A percentile compares a stretch with the other conserved stretches of the same genome.
phyloP scores from a whole-genome alignment of 2,113 vertebrate genomes.

The Shinisaurus crocodilurus region DNA sequence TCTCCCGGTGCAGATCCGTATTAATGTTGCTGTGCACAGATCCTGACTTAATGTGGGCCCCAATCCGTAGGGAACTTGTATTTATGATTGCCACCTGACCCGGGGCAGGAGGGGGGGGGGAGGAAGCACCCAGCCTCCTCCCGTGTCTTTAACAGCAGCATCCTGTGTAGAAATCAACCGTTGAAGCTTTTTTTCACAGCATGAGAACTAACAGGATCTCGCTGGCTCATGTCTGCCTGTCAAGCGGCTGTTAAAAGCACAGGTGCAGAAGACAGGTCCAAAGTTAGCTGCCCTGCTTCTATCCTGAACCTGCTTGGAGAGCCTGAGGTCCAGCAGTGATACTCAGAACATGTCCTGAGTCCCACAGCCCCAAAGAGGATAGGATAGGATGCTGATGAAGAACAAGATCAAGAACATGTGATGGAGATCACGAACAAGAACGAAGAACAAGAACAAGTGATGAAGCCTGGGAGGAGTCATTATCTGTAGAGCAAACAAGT shows the following conservation, averaged over 20 bases:
- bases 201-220: not conserved
- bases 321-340: not conserved
- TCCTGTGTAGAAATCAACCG: not conserved
- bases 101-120: not conserved
- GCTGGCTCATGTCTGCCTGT: not conserved
- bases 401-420: not conserved
- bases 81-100: not conserved
- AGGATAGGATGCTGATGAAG: not conserved
- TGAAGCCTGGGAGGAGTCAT: not conserved
- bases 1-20: no score
- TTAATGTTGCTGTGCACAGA: no score
- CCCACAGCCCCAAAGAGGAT: not conserved
- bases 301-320: not conserved
- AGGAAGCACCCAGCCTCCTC: not conserved
- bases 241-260: not conserved
- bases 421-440: no score
- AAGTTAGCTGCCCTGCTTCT: not conserved
- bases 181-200: not conserved
- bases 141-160: not conserved
- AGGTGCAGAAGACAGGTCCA: not conserved
- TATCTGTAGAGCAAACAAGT: not conserved
- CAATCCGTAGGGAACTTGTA: not conserved
- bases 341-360: no score
- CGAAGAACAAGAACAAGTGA: not conserved
- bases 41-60: not conserved